phyloP scores from a whole-genome alignment of 2,888 invertebrate species.

The Lordiphosa fenestrarum region DNA sequence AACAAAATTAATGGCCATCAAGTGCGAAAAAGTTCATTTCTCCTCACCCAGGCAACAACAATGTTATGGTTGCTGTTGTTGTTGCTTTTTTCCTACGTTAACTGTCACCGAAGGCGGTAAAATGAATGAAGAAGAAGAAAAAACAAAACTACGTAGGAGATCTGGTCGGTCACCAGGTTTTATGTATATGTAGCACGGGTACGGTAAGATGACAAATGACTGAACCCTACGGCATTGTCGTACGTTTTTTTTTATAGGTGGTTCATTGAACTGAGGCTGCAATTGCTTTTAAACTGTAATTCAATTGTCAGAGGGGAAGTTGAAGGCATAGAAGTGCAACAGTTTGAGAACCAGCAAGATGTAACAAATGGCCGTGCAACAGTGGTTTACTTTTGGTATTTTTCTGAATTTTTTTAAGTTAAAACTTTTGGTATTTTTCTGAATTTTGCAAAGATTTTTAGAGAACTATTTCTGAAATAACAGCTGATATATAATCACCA shows the following conservation, averaged over 20 bases:
- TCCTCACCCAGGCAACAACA: background rate
- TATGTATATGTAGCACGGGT: background rate
- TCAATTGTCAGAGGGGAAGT: too few species aligned
- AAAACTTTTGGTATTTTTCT: too few species aligned
- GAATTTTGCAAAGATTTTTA: too few species aligned
- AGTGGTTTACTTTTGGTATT: too few species aligned
- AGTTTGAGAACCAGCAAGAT: too few species aligned
- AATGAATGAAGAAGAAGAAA: slow-evolving; percentile 15
- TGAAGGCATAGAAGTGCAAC: too few species aligned
- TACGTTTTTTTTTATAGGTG: slow-evolving; percentile 16
- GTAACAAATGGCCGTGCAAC: too few species aligned
- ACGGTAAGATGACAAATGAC: slow-evolving; percentile 33
- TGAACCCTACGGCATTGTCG: slow-evolving; percentile 18
- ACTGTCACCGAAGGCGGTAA: slow-evolving; percentile 54
- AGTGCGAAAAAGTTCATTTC: slow-evolving; percentile 57
- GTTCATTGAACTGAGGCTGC: slow-evolving; percentile 46
- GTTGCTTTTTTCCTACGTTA: slow-evolving; percentile 29
- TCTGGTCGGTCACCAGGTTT: slow-evolving; percentile 37
- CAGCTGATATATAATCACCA: too few species aligned
- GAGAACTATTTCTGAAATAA: too few species aligned
- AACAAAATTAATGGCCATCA: slow-evolving; percentile 57
- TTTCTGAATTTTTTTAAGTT: too few species aligned
- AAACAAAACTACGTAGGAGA: slow-evolving; percentile 26
- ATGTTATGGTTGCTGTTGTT: slow-evolving; percentile 10
- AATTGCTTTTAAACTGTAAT: slow-evolving; percentile 37